These are phyloP conservation scores for Rhombomys opimus DNA, from an alignment of 2,113 vertebrate genomes.

Conservation along the genomic window DNA sequence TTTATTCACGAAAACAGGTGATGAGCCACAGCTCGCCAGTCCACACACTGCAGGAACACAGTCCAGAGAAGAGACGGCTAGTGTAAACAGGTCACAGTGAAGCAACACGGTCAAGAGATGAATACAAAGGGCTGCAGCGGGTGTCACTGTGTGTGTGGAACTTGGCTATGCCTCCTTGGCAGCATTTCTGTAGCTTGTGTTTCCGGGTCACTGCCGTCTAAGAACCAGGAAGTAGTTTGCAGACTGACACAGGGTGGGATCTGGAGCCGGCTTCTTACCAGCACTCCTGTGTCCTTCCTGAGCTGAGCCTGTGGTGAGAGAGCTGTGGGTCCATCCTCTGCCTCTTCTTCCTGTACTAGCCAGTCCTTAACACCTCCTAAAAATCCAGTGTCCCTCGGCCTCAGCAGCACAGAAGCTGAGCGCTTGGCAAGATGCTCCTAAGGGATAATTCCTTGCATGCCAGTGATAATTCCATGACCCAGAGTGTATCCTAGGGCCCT, in stretches of 20 bases:
- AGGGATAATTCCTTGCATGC: background rate
- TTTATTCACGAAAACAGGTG: background rate
- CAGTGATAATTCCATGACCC: background rate
- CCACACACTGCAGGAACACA: background rate
- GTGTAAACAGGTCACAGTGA: background rate
- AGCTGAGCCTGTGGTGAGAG: background rate
- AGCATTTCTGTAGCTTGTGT: background rate
- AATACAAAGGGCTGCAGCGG: background rate
- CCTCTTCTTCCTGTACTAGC: background rate
- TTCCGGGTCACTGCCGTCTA: constrained; percentile 19
- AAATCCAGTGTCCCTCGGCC: background rate
- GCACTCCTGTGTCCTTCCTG: background rate
- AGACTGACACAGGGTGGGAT: background rate
- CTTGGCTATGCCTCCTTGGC: accelerated
- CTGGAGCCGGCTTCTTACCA: background rate
- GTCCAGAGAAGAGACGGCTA: background rate
- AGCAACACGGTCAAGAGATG: background rate
- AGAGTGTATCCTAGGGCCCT: background rate
- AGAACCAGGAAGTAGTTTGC: constrained; percentile 31
- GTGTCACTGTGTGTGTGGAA: background rate
- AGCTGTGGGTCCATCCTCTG: background rate
- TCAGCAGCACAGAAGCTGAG: background rate
- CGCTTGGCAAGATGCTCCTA: background rate
- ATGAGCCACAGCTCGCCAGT: background rate
- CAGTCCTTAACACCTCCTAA: background rate